Evolutionary conservation across 2,113 vertebrate species (phyloP).

Genomic region (Silurus glanis): DNA sequence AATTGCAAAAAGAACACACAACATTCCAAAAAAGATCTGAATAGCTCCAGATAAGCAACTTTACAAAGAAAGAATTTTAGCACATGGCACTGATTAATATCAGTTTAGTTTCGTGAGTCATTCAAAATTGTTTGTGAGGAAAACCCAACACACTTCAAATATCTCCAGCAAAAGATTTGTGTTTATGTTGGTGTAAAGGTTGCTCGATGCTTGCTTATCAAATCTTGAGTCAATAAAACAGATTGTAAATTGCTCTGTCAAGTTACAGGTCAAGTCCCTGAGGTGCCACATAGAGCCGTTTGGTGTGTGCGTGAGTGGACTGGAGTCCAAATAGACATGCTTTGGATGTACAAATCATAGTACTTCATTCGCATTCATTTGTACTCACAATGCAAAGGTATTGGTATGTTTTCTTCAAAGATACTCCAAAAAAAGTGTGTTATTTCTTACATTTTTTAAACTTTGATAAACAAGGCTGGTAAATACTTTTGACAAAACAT

Average conservation of each 20-base stretch:
- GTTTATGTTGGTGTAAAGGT: background rate
- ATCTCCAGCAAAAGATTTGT: background rate
- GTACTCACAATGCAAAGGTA: background rate
- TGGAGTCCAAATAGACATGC: background rate
- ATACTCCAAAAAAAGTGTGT: background rate
- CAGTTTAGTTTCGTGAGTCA: background rate
- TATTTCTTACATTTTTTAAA: background rate
- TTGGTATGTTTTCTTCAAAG: background rate
- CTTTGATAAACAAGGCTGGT: background rate
- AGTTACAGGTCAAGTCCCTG: conserved; percentile 40
- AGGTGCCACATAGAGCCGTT: conserved; percentile 6
- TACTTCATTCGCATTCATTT: background rate
- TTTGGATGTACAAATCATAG: background rate
- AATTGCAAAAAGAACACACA: no score
- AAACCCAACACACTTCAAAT: background rate
- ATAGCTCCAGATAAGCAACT: background rate
- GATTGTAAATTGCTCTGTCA: conserved; percentile 39
- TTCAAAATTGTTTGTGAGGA: background rate
- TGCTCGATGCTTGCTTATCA: conserved; percentile 8
- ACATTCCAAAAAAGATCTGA: no score
- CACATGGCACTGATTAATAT: background rate
- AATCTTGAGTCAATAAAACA: conserved; percentile 42
- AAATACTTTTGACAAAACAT: background rate
- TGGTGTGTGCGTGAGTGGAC: background rate
- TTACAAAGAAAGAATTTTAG: background rate